Conservation (phyloP, 2,797 vertebrate genomes). For the Corythornis leucogaster region DNA sequence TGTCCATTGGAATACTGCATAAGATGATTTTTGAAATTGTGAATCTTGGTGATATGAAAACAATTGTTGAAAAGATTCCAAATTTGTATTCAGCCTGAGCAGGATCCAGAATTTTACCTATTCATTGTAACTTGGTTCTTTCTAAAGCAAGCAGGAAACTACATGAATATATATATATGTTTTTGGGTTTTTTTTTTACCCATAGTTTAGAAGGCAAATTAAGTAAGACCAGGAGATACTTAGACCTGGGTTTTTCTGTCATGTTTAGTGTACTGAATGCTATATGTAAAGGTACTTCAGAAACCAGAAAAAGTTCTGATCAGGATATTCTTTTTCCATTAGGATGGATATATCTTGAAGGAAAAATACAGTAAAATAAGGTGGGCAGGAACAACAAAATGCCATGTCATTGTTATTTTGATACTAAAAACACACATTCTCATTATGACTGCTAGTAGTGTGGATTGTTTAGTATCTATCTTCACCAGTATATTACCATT, state of each 20-base stretch:
- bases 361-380: not conserved
- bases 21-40: not conserved
- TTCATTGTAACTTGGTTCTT: not conserved
- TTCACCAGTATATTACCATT: not conserved
- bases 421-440: not conserved
- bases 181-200: not conserved
- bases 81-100: not conserved
- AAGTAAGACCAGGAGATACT: not conserved
- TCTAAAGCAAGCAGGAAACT: not conserved
- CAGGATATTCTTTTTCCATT: not conserved
- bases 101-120: not conserved
- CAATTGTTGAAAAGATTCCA: not conserved
- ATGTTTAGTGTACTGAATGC: not conserved
- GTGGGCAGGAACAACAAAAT: not conserved
- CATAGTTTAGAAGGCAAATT: not conserved
- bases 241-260: not conserved
- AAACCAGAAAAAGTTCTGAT: not conserved
- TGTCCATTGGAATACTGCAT: not conserved
- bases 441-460: not conserved
- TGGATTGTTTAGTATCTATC: not conserved
- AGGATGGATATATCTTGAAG: not conserved
- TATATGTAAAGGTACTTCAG: not conserved
- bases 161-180: not conserved
- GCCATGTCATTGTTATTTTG: not conserved
- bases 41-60: not conserved